Conservation (phyloP, 2,797 vertebrate species). For the Microctenopoma stevenorrisi region DNA sequence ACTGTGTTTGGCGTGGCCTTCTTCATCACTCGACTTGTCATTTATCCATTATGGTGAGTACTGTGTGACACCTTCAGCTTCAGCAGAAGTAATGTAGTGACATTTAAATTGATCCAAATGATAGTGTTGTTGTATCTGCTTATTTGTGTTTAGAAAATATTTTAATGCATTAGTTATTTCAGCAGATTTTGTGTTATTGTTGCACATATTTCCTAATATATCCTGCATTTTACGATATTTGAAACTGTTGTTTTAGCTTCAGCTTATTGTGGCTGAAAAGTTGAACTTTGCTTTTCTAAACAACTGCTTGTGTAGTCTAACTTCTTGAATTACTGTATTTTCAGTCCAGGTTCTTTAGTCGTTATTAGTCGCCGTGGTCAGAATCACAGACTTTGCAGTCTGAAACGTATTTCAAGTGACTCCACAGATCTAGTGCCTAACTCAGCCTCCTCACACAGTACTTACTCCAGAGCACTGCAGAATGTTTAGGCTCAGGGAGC, state of each 20-base stretch:
- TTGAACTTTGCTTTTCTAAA: background rate
- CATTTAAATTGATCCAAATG: background rate
- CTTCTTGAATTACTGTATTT: background rate
- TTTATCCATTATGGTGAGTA: slow-evolving; percentile 85
- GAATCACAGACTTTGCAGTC: background rate
- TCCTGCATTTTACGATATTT: background rate
- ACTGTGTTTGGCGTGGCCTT: slow-evolving; percentile 90
- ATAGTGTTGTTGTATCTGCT: background rate
- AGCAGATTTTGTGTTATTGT: background rate
- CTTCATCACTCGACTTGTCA: slow-evolving; percentile 91
- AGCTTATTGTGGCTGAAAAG: background rate
- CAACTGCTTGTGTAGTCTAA: background rate
- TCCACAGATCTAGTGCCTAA: slow-evolving; percentile 58
- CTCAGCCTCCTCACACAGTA: background rate
- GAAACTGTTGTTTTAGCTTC: background rate
- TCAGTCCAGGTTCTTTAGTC: background rate
- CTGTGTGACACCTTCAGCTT: background rate
- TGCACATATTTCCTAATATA: background rate
- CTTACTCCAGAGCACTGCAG: background rate
- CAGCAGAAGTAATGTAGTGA: background rate
- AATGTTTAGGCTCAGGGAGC: background rate
- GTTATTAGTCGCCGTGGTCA: slow-evolving; percentile 5
- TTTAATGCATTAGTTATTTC: background rate
- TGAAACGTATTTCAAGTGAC: background rate
- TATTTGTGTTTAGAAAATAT: background rate